Evolutionary conservation across 2,113 vertebrate species (phyloP).

Genomic region (Carlito syrichta): DNA sequence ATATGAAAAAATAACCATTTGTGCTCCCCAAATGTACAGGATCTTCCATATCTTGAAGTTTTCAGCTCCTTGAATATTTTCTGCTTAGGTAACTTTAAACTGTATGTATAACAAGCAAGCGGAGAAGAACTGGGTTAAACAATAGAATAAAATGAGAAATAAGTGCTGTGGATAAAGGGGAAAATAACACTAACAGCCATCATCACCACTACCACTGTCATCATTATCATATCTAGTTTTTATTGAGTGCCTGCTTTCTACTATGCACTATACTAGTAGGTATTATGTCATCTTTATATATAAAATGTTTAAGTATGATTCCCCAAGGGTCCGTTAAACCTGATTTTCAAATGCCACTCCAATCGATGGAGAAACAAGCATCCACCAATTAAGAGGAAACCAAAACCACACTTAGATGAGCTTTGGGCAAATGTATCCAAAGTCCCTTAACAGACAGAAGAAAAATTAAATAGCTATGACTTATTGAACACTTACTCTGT

Average conservation of each 20-base stretch:
- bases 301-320: background rate
- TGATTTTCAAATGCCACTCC: conserved; percentile 7
- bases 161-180: background rate
- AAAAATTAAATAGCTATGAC: conserved; percentile 30
- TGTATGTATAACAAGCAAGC: background rate
- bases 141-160: background rate
- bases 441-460: background rate
- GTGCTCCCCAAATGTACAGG: background rate
- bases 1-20: background rate
- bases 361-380: background rate
- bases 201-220: background rate
- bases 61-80: background rate
- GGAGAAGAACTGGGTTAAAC: background rate
- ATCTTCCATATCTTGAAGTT: background rate
- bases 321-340: background rate
- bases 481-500: background rate
- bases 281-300: background rate
- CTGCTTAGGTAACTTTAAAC: background rate
- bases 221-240: background rate
- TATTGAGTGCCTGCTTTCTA: background rate
- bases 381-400: conserved; percentile 34
- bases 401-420: background rate
- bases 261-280: background rate
- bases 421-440: background rate
- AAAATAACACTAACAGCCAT: background rate